Conservation (phyloP, 1,140 invertebrate genomes). For the Lanistes nyassanus region DNA sequence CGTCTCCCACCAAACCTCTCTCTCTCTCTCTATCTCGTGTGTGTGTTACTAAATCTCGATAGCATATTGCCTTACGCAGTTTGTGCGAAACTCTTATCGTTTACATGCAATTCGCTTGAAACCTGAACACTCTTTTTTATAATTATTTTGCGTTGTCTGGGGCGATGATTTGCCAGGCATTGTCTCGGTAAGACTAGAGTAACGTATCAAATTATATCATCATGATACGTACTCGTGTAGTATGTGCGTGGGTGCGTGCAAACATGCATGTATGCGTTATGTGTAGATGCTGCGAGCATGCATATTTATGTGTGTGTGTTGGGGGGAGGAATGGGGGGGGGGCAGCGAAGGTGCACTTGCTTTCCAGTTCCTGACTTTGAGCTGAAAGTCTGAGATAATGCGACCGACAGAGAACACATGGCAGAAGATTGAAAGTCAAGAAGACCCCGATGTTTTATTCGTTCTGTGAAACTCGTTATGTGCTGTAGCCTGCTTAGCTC, state of each 20-base stretch:
- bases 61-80: neutral
- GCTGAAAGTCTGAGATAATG: neutral
- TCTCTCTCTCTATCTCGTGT: too few relatives aligned
- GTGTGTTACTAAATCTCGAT: too few relatives aligned
- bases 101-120: too few relatives aligned
- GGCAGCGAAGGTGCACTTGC: neutral
- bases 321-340: neutral
- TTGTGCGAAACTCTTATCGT: neutral
- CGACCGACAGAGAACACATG: conserved; percentile 1
- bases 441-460: neutral
- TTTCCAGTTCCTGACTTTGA: too few relatives aligned
- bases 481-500: too few relatives aligned
- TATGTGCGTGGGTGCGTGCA: conserved; percentile 2
- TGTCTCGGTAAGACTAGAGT: neutral
- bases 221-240: neutral
- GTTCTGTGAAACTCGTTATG: too few relatives aligned
- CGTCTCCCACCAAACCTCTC: too few relatives aligned
- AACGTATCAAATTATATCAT: neutral
- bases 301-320: neutral
- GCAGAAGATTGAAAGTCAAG: neutral
- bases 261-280: neutral
- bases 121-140: too few relatives aligned
- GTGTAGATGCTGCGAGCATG: too few relatives aligned
- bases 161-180: neutral
- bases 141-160: too few relatives aligned